Evolutionary conservation across 2,113 vertebrate species (phyloP).

Genomic region (Holacanthus passer): DNA sequence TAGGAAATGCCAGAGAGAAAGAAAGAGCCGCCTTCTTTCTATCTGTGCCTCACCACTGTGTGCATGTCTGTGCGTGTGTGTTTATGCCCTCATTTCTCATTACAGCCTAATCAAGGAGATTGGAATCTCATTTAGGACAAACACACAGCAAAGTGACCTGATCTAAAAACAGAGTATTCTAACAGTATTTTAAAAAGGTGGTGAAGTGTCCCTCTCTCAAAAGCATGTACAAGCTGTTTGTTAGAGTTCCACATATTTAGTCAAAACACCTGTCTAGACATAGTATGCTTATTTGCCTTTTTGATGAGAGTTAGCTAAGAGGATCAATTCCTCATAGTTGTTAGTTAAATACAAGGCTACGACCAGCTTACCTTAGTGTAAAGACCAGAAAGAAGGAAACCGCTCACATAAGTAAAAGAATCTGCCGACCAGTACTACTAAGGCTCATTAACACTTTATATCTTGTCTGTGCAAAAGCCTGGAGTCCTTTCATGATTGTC

Average conservation of each 20-base stretch:
- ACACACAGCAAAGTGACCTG: conserved; percentile 15
- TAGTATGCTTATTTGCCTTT: too few species aligned
- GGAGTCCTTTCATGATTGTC: too few species aligned
- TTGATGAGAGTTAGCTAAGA: background rate
- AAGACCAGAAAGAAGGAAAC: background rate
- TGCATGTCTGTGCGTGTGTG: conserved; percentile 16
- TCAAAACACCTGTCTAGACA: too few species aligned
- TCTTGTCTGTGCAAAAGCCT: background rate
- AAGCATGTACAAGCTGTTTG: background rate
- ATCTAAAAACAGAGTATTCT: background rate
- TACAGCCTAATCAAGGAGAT: conserved; percentile 56
- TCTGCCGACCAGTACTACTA: too few species aligned
- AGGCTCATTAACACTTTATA: too few species aligned
- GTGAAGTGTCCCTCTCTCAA: background rate
- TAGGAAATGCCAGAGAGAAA: conserved; percentile 69
- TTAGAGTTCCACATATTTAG: background rate
- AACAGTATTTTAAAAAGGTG: background rate
- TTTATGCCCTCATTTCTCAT: conserved; percentile 59
- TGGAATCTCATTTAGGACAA: conserved; percentile 32
- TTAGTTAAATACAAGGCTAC: background rate
- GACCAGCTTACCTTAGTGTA: background rate
- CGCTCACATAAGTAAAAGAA: background rate
- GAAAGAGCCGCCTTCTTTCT: conserved; percentile 39
- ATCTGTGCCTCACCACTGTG: conserved; percentile 28
- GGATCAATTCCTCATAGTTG: background rate